phyloP scores from a whole-genome alignment of 2,113 vertebrate genomes.

The Myotis brandtii region DNA sequence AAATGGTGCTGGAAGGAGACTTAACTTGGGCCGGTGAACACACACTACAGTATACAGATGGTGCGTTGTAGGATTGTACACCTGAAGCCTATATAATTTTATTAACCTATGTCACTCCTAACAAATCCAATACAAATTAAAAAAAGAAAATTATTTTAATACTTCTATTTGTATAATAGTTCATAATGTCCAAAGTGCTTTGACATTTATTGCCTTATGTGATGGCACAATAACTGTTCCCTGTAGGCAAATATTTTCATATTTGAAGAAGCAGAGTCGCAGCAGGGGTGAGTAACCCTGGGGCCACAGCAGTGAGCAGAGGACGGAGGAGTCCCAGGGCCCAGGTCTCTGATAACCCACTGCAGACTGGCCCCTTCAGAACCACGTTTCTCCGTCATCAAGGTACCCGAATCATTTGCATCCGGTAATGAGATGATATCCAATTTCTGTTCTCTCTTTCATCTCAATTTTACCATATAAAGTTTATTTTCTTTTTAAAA shows the following conservation, averaged over 20 bases:
- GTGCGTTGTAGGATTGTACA: neutral
- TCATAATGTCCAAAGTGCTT: conserved; percentile 26
- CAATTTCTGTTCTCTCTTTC: conserved; percentile 30
- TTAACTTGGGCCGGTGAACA: neutral
- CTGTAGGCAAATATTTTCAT: neutral
- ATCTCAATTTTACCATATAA: conserved; percentile 29
- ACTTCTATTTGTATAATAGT: neutral
- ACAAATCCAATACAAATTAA: neutral
- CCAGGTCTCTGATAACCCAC: neutral
- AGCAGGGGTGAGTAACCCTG: neutral
- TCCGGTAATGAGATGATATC: neutral
- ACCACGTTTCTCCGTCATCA: conserved; percentile 4
- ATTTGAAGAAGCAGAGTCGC: neutral
- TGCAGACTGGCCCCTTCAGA: neutral
- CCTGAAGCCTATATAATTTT: neutral
- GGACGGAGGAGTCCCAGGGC: neutral
- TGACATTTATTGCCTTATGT: neutral
- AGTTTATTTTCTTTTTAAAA: neutral
- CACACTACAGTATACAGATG: neutral
- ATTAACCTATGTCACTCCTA: neutral
- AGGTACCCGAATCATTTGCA: neutral
- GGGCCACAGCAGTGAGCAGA: neutral
- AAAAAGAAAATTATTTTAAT: conserved; percentile 39
- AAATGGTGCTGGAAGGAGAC: neutral
- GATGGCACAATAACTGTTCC: neutral